Conservation (phyloP, 2,888 invertebrate species). For the Flabesymbios commensalis region DNA sequence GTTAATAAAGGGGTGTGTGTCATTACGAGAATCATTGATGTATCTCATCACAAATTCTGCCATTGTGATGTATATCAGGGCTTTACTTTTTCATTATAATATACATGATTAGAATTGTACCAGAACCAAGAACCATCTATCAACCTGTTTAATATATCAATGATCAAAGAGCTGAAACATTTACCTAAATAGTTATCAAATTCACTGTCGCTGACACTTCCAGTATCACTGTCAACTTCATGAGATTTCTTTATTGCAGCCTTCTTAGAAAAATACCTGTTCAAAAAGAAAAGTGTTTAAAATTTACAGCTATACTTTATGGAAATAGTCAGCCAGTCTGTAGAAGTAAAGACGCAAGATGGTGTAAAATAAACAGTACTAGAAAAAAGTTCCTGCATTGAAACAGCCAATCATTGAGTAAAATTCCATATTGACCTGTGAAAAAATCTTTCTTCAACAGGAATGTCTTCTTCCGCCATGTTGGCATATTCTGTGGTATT, state of each 20-base stretch:
- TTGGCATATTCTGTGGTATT: constrained; percentile 74
- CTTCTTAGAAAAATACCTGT: constrained; percentile 56
- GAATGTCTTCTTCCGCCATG: constrained; percentile 70
- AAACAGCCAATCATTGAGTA: constrained; percentile 3
- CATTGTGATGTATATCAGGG: too few relatives aligned
- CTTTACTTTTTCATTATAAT: too few relatives aligned
- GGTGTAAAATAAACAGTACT: too few relatives aligned
- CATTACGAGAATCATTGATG: too few relatives aligned
- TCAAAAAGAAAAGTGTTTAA: background rate
- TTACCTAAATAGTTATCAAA: constrained; percentile 71
- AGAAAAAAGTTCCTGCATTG: background rate
- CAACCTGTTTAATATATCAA: background rate
- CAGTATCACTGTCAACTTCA: constrained; percentile 71
- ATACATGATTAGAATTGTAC: background rate
- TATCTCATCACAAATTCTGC: too few relatives aligned
- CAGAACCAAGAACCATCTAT: background rate
- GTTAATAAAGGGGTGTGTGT: background rate
- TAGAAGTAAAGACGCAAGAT: too few relatives aligned
- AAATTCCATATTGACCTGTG: too few relatives aligned
- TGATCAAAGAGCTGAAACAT: background rate
- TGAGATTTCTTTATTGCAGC: constrained; percentile 46
- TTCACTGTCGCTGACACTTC: constrained; percentile 78
- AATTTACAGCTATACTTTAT: too few relatives aligned
- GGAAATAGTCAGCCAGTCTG: too few relatives aligned
- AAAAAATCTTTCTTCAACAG: constrained; percentile 87